phyloP scores from a whole-genome alignment of 1,140 invertebrate species.

The Nasonia longicornis region DNA sequence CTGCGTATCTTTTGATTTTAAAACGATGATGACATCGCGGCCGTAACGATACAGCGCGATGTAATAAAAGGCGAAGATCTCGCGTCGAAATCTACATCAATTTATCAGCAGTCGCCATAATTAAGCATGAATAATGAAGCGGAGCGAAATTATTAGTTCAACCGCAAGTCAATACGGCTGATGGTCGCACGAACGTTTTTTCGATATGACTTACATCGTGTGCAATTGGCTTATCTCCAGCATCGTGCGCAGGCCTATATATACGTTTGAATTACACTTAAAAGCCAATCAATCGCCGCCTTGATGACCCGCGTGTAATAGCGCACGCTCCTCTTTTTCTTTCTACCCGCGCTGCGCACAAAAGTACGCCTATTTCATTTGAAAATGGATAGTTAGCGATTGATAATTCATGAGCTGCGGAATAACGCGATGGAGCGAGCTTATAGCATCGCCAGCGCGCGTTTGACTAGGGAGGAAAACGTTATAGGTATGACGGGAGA shows the following conservation, averaged over 20 bases:
- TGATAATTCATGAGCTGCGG: neutral
- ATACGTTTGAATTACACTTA: neutral
- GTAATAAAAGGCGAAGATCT: too few relatives aligned
- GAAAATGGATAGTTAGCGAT: neutral
- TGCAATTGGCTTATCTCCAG: neutral
- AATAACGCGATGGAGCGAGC: neutral
- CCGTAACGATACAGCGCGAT: too few relatives aligned
- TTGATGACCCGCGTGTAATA: neutral
- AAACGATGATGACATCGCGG: too few relatives aligned
- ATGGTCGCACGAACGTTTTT: neutral
- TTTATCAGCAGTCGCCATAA: neutral
- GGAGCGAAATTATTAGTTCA: neutral
- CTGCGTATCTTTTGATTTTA: too few relatives aligned
- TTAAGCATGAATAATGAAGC: neutral
- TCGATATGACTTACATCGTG: neutral
- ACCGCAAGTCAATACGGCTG: neutral
- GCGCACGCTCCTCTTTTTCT: neutral
- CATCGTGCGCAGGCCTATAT: neutral
- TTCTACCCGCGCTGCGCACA: neutral
- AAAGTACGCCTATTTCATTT: neutral
- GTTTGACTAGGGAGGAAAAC: neutral
- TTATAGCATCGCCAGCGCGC: neutral
- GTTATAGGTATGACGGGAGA: neutral
- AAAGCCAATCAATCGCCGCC: neutral
- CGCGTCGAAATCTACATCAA: too few relatives aligned